Conservation (phyloP, 2,797 vertebrate species). For the Pterois miles region DNA sequence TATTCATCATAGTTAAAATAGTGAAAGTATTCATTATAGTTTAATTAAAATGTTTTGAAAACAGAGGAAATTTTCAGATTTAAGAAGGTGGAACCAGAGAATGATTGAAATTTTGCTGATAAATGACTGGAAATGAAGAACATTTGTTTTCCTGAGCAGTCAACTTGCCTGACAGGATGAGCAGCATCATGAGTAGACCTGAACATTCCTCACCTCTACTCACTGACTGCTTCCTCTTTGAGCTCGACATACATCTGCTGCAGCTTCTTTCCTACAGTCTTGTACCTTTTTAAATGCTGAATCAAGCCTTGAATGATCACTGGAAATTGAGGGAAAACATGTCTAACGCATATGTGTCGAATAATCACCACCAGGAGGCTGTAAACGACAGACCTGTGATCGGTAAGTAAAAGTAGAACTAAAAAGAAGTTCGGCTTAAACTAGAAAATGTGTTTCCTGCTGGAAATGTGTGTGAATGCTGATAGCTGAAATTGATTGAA, state of each 20-base stretch:
- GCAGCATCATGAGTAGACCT: conserved; percentile 35
- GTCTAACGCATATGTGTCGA: conserved; percentile 8
- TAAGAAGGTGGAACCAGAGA: conserved; percentile 31
- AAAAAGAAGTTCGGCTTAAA: not conserved
- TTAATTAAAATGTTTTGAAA: not conserved
- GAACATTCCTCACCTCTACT: conserved; percentile 75
- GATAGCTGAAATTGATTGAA: too few relatives aligned
- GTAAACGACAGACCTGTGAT: conserved; percentile 78
- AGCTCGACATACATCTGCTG: not conserved
- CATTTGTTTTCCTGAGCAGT: conserved; percentile 49
- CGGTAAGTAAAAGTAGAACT: conserved; percentile 57
- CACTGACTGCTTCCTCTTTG: conserved; percentile 52
- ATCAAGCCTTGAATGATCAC: not conserved
- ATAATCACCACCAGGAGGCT: not conserved
- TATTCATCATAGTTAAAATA: too few relatives aligned
- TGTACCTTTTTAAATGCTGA: not conserved
- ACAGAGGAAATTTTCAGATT: not conserved
- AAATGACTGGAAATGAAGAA: conserved; percentile 80
- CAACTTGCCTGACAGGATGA: conserved; percentile 15
- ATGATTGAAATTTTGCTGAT: not conserved
- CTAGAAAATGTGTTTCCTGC: too few relatives aligned
- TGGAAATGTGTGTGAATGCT: too few relatives aligned
- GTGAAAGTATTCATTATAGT: not conserved
- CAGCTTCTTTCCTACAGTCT: not conserved
- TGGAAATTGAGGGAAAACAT: conserved; percentile 26